Base-by-base conservation (phyloP, 2,797 vertebrate species). In the Brotogeris chrysoptera region DNA sequence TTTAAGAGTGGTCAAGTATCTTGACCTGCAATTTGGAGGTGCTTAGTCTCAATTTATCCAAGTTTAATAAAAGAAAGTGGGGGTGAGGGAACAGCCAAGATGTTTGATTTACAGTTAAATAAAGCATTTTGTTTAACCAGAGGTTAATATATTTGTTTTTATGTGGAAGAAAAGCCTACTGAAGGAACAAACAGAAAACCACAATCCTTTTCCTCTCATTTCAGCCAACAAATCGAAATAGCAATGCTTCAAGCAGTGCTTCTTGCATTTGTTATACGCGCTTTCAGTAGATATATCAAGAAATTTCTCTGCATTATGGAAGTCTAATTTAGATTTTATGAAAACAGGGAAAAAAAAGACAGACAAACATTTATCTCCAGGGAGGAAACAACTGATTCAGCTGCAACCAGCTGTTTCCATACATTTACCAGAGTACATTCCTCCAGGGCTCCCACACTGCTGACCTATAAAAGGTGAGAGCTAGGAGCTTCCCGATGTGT, bases 301-400 rank as follows among this genome's bases (percentile, higher is more conserved):
- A 91, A 73, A 81, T 90, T 77, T 96, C 79, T 89, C 65, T 92
- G 46, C 32, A 19, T 83, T 57, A 79, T 43, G 64, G 79, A 43
- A 70, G 60, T 68, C 65, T 92, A 79, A 84, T 82, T 92, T 73
- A 89, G 47, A 74, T 73, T 92, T 95, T 57, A 78, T 83, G 83
- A 93, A 91, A 96, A 74, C 0, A 0, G 8, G 21, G 16, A 0
- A 2, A 41, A 47, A 68, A 66, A 72, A 59, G 24, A 13, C 52
- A 93, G 91, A 68, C 80, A 96, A 92, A 91, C 68, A 49, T 64
- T 88, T 80, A 70, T 84, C 88, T 88, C 92, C 47, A 81, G 93
- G 83, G 95, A 92, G 82, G 90, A 93, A 93, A 90, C 89, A 93
- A 96, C 63, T 30, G 77, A 91, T 83, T 96, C 91, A 94, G 92